These are phyloP conservation scores for Channa striata DNA, from an alignment of 2,797 vertebrate genomes.

Conservation along the genomic window DNA sequence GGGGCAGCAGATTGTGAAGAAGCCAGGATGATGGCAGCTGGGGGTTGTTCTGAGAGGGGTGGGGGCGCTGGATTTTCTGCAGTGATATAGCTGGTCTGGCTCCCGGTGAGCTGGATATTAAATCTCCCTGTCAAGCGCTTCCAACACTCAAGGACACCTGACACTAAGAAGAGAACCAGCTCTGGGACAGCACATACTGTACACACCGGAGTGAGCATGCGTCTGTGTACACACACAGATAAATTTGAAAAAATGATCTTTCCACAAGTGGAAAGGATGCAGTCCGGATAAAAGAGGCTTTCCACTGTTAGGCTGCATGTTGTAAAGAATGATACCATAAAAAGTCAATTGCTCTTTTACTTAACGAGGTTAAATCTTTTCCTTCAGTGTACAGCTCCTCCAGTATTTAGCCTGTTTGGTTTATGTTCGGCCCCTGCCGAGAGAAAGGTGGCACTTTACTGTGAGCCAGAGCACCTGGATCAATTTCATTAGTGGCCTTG, in stretches of 20 bases:
- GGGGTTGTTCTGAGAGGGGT: constrained; percentile 62
- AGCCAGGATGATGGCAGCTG: constrained; percentile 73
- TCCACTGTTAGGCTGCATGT: background rate
- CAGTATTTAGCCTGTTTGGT: constrained; percentile 62
- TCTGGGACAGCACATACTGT: constrained; percentile 57
- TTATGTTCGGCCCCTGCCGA: constrained; percentile 70
- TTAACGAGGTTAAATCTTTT: constrained; percentile 54
- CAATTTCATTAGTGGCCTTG: constrained; percentile 91
- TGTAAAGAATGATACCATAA: constrained; percentile 34
- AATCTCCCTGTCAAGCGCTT: constrained; percentile 93
- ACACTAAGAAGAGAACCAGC: constrained; percentile 77
- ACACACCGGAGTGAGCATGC: constrained; percentile 33
- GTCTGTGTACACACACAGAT: constrained; percentile 25
- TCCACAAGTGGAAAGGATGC: constrained; percentile 11
- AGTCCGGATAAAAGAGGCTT: constrained; percentile 3
- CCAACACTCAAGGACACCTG: constrained; percentile 91
- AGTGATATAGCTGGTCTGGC: constrained; percentile 90
- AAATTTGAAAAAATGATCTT: background rate
- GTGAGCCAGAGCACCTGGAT: constrained; percentile 89
- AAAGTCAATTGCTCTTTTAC: constrained; percentile 45
- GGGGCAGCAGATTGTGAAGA: constrained; percentile 67
- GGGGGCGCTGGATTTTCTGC: constrained; percentile 75
- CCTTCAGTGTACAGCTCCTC: constrained; percentile 43
- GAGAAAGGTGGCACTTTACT: constrained; percentile 84
- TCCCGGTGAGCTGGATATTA: constrained; percentile 93